Percentiles rank a stretch among this genome's conserved stretches.
Evolutionary conservation across 92 coral and sea anemone species (phyloP).

Genomic region (Epizoanthus ramosus): DNA sequence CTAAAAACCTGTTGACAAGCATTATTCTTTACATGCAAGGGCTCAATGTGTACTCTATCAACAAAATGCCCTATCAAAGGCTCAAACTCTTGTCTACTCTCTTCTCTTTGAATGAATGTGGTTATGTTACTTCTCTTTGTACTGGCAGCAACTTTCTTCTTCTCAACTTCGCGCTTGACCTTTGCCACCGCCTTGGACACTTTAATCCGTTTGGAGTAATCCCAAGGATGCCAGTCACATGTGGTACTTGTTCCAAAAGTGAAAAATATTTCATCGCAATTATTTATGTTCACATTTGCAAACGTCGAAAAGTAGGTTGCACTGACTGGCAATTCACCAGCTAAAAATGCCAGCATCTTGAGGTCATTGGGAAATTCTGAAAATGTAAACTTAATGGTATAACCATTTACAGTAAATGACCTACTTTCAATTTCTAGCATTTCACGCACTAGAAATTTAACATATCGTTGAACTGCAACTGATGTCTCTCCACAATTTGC

Average conservation of each 20-base stretch:
- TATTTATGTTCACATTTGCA: constrained; percentile 56
- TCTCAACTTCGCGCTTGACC: constrained; percentile 46
- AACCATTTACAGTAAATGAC: constrained; percentile 57
- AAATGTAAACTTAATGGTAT: constrained; percentile 63
- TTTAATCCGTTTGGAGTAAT: constrained; percentile 45
- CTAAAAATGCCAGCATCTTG: constrained; percentile 71
- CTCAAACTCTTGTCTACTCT: constrained; percentile 70
- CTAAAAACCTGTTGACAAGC: constrained; percentile 69
- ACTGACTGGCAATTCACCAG: constrained; percentile 73
- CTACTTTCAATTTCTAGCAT: constrained; percentile 69
- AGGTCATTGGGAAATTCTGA: constrained; percentile 78
- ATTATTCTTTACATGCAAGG: constrained; percentile 63
- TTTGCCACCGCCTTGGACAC: constrained; percentile 58
- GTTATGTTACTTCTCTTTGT: constrained; percentile 62
- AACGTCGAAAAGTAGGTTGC: constrained; percentile 77
- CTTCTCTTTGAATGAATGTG: constrained; percentile 42
- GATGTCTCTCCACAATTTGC: constrained; percentile 70
- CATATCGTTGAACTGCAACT: constrained; percentile 70
- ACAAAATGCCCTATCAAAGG: constrained; percentile 59
- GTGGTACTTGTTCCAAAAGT: constrained; percentile 61
- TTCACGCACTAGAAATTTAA: constrained; percentile 58
- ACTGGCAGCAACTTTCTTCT: constrained; percentile 36
- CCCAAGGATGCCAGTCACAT: constrained; percentile 58
- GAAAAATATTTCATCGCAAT: constrained; percentile 52
- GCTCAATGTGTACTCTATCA: constrained; percentile 61